phyloP scores from a whole-genome alignment of 2,888 invertebrate genomes.

The Coenonympha glycerion region DNA sequence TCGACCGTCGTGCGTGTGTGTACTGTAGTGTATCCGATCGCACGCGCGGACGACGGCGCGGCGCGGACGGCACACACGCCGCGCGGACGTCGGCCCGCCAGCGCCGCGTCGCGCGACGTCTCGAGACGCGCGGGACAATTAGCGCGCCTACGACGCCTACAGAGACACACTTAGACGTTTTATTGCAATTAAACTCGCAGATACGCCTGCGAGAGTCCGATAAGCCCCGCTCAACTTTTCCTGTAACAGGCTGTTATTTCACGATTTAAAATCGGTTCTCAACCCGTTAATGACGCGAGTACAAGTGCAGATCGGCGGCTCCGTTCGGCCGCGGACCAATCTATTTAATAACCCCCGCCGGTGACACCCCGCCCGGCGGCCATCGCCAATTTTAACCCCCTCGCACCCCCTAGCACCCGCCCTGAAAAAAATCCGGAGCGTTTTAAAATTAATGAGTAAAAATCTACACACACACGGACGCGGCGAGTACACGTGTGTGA shows the following conservation, averaged over 20 bases:
- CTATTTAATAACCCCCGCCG: conserved; percentile 77
- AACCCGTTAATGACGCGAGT: conserved; percentile 76
- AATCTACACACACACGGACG: conserved; percentile 73
- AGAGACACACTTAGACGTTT: conserved; percentile 43
- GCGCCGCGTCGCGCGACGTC: conserved; percentile 22
- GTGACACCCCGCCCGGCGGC: conserved; percentile 76
- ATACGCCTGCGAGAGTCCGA: conserved; percentile 58
- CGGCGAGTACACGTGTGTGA: conserved; percentile 61
- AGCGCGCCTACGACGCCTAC: conserved; percentile 27
- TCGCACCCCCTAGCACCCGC: conserved; percentile 69
- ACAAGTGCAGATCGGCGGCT: conserved; percentile 76
- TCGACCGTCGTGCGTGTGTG: conserved; percentile 56
- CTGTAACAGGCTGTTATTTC: conserved; percentile 76
- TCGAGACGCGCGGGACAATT: conserved; percentile 29
- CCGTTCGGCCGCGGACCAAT: conserved; percentile 77
- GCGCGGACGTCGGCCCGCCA: conserved; percentile 28
- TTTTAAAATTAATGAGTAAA: conserved; percentile 78
- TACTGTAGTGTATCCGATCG: conserved; percentile 42
- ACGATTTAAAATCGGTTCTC: conserved; percentile 75
- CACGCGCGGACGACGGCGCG: conserved; percentile 32
- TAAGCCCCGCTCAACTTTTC: conserved; percentile 73
- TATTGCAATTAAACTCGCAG: conserved; percentile 69
- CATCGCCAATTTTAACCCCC: conserved; percentile 73
- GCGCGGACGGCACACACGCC: not conserved
- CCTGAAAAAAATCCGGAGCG: conserved; percentile 77